Evolutionary conservation across 2,797 vertebrate genomes (phyloP).

Genomic region (Chelonia mydas): DNA sequence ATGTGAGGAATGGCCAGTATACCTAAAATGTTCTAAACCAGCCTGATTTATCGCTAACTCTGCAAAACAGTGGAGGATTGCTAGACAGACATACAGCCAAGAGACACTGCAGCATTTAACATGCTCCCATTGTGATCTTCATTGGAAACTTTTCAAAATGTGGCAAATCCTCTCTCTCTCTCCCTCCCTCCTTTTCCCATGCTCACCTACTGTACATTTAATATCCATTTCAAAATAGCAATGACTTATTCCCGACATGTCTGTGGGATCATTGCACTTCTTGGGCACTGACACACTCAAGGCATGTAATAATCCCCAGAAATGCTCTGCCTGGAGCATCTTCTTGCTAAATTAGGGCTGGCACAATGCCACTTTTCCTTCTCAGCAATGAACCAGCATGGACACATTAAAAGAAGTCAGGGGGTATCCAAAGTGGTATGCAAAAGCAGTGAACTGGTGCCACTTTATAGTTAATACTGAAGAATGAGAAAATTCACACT

Average conservation of each 20-base stretch:
- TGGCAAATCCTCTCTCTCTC: slow-evolving; percentile 14
- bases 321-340: slow-evolving; percentile 32
- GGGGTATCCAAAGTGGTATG: background rate
- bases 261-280: slow-evolving; percentile 42
- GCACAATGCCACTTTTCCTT: background rate
- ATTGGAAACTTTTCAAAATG: slow-evolving; percentile 21
- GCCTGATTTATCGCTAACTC: background rate
- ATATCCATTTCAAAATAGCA: slow-evolving; percentile 45
- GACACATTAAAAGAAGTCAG: background rate
- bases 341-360: slow-evolving; percentile 55
- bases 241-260: slow-evolving; percentile 60
- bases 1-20: background rate
- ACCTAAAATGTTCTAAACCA: background rate
- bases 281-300: slow-evolving; percentile 10
- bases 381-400: slow-evolving; percentile 15
- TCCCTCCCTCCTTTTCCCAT: slow-evolving; percentile 1
- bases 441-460: background rate
- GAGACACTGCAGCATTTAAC: background rate
- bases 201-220: background rate
- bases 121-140: background rate
- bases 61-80: background rate
- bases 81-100: background rate
- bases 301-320: slow-evolving; percentile 22
- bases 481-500: background rate
- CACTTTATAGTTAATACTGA: background rate